Base-by-base conservation (phyloP, 2,113 vertebrate genomes). In the Colius striatus region DNA sequence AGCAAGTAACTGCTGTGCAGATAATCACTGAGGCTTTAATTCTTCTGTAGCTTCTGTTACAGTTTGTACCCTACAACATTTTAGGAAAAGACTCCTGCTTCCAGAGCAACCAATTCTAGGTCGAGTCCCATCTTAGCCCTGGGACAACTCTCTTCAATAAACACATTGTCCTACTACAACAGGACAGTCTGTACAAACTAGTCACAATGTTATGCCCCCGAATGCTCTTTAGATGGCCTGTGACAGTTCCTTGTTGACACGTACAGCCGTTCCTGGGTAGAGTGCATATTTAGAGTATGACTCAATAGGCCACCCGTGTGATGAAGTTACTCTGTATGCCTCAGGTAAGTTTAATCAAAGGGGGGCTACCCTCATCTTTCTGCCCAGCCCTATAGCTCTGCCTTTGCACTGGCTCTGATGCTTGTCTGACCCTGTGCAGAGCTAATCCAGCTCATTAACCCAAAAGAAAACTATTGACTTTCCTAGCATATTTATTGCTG, bases 401-500 rank as follows among this genome's bases (percentile, higher is more conserved):
- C 19, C 27, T 76, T 68, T 66, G 54, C 47, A 41, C 11, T 25
- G 41, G n/a, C 38, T 76, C 51, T 22, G 50, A 25, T 53, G 18
- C 30, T 61, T 71, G 34, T 76, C 67, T 85, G 71, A 50, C 66
- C 76, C 62, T 47, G 27, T 7, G 4, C 50, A 90, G 41, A 88
- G 78, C 19, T 66, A 94, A 85, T 62, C n/a, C 67, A 82, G 34
- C 30, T 79, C 74, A 87, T 72, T 82, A 92, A 74, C 6, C 18
- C 48, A 29, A 76, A 83, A 76, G n/a, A 93, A 93, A 93, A 58
- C 20, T 82, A 73, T 21, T 66, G 85, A 88, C 60, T 94, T 87
- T 29, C 43, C 57, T 54, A 65, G 27, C 16, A 85, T 91, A 73
- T 76, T 66, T 55, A 43, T 78, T 85, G 62, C 58, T 83, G 14